These are phyloP conservation scores for Halichondria panicea DNA, from an alignment of 37 sponge, comb jelly and placozoan species.

Conservation along the genomic window DNA sequence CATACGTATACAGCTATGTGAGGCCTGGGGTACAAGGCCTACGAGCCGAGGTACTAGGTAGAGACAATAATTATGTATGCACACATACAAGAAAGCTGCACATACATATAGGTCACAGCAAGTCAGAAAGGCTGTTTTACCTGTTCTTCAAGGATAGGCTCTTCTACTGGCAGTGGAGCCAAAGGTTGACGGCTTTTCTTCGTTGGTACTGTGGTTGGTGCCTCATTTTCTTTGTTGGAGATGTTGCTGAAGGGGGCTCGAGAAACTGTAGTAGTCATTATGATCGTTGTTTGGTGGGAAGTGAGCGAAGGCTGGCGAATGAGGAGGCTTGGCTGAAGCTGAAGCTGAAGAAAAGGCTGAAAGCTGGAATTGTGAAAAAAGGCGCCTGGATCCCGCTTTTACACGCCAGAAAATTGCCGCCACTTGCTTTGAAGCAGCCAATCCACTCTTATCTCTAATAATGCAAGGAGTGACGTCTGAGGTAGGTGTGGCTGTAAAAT, in stretches of 20 bases:
- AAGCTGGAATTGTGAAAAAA: background rate
- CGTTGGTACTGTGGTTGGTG: background rate
- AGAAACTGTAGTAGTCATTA: background rate
- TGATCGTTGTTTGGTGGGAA: slow-evolving; percentile 6
- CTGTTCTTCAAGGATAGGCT: background rate
- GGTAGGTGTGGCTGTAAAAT: too few relatives aligned
- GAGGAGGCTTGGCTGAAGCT: background rate
- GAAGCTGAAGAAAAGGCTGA: background rate
- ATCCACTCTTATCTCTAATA: too few relatives aligned
- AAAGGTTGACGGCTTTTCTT: background rate
- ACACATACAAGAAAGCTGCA: background rate
- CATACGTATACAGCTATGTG: background rate
- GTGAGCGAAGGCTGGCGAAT: background rate
- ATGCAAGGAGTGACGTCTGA: too few relatives aligned
- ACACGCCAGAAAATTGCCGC: too few relatives aligned
- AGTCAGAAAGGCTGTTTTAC: background rate
- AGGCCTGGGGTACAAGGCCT: too few relatives aligned
- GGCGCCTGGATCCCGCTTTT: background rate
- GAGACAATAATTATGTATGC: too few relatives aligned
- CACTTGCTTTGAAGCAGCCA: too few relatives aligned
- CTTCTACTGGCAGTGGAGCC: background rate
- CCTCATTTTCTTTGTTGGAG: slow-evolving; percentile 46
- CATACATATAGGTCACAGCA: background rate
- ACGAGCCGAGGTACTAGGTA: too few relatives aligned
- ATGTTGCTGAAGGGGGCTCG: slow-evolving; percentile 45